Conservation (phyloP, 2,888 invertebrate genomes). For the Acleris emargana region DNA sequence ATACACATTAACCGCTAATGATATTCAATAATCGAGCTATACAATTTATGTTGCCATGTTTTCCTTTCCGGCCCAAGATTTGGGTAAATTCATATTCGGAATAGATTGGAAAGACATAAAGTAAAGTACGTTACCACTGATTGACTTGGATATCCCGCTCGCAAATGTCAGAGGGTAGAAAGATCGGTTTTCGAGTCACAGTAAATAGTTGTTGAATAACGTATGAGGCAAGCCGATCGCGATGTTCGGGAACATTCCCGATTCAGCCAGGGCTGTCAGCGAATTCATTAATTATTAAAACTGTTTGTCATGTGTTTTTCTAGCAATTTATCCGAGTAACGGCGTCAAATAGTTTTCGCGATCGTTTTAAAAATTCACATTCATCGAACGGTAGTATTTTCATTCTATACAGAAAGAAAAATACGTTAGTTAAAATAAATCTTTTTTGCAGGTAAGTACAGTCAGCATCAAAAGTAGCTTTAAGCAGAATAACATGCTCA, state of each 20-base stretch:
- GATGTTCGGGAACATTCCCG: constrained; percentile 53
- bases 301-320: constrained; percentile 41
- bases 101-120: constrained; percentile 24
- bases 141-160: constrained; percentile 45
- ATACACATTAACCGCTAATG: too few relatives aligned
- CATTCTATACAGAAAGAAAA: too few relatives aligned
- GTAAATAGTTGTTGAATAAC: constrained; percentile 66
- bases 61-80: not conserved
- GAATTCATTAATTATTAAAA: constrained; percentile 38
- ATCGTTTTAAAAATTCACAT: constrained; percentile 12
- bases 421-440: not conserved
- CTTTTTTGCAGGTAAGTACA: too few relatives aligned
- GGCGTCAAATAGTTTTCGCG: constrained; percentile 14
- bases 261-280: constrained; percentile 49
- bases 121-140: constrained; percentile 41
- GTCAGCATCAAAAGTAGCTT: too few relatives aligned
- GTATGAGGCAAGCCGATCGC: constrained; percentile 55
- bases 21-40: not conserved
- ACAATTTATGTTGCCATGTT: not conserved
- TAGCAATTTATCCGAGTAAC: constrained; percentile 28
- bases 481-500: too few relatives aligned
- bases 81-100: not conserved
- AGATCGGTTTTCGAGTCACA: constrained; percentile 53
- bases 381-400: not conserved
- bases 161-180: constrained; percentile 40